Evolutionary conservation across 2,113 vertebrate species (phyloP).

Genomic region (Merops nubicus): DNA sequence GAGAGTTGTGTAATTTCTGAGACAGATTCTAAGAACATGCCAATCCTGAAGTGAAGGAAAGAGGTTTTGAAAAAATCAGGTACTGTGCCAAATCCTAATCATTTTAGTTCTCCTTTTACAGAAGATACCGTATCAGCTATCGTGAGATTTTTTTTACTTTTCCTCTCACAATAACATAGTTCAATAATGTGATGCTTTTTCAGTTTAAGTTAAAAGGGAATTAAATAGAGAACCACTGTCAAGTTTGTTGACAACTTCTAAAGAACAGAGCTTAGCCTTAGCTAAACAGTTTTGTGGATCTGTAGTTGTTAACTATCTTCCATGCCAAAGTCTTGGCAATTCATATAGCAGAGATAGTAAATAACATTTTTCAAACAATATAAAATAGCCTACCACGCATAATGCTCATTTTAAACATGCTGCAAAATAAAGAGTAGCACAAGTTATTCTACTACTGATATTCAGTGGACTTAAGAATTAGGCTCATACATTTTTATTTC

Average conservation of each 20-base stretch:
- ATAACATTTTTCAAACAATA: slow-evolving; percentile 25
- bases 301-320: background rate
- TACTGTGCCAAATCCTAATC: background rate
- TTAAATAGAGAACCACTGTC: slow-evolving; percentile 1
- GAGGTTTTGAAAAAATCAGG: background rate
- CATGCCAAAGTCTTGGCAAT: background rate
- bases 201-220: background rate
- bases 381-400: slow-evolving; percentile 6
- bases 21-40: background rate
- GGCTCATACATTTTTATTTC: slow-evolving; percentile 65
- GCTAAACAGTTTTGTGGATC: background rate
- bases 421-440: slow-evolving; percentile 56
- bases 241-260: background rate
- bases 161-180: background rate
- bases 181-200: background rate
- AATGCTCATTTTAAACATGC: slow-evolving; percentile 20
- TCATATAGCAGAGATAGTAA: slow-evolving; percentile 21
- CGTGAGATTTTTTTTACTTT: background rate
- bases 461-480: slow-evolving; percentile 46
- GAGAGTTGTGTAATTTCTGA: background rate
- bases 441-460: slow-evolving; percentile 48
- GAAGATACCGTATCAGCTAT: background rate
- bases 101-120: background rate
- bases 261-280: background rate
- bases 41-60: background rate